A percentile compares a stretch with the other conserved stretches of the same genome.
Evolutionary conservation across 2,888 invertebrate species (phyloP).

Genomic region (Nephrotoma flavescens): DNA sequence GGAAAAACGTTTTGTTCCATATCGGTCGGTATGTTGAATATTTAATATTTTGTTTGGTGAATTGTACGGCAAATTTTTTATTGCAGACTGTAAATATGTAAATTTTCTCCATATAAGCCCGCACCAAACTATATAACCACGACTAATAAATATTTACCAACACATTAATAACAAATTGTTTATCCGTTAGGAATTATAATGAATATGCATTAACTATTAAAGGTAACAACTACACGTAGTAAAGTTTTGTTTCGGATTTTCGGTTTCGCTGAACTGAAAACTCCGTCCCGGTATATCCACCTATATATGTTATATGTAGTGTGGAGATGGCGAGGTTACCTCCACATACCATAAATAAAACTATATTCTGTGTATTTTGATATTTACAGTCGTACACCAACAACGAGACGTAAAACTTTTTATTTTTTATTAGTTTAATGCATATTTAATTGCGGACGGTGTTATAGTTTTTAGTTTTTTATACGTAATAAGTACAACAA

Average conservation of each 20-base stretch:
- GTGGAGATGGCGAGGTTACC: not conserved
- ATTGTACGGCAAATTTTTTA: not conserved
- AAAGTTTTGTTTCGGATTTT: not conserved
- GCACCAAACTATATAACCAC: not conserved
- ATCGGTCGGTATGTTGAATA: not conserved
- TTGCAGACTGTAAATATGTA: not conserved
- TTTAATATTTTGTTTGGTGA: not conserved
- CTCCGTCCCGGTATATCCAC: not conserved
- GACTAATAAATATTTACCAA: not conserved
- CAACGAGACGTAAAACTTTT: not conserved
- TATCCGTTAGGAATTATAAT: conserved; percentile 2
- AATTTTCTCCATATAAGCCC: not conserved
- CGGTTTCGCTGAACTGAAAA: not conserved
- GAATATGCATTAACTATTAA: not conserved
- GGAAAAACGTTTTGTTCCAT: not conserved
- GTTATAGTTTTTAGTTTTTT: not conserved
- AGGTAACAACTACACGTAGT: too few relatives aligned
- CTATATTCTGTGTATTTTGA: not conserved
- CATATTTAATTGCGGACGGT: conserved; percentile 4
- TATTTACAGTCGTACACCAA: not conserved
- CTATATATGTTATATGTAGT: not conserved
- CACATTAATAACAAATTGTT: conserved; percentile 3
- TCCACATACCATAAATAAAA: not conserved
- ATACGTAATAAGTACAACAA: not conserved
- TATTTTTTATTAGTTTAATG: not conserved